Conservation (phyloP, 2,797 vertebrate species). For the Brachyalestes nurse region DNA sequence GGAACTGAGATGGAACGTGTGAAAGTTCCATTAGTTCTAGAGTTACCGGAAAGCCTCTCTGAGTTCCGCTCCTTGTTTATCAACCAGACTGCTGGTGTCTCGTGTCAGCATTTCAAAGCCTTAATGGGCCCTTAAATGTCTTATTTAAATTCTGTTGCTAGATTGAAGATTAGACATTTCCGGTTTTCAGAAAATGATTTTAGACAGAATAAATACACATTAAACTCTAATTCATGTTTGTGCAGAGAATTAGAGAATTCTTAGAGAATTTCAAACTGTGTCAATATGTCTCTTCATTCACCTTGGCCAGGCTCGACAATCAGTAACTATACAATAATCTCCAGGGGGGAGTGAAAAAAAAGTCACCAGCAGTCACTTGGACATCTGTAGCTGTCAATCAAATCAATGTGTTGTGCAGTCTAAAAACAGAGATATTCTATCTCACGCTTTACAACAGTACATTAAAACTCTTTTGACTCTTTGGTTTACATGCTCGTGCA, state of each 20-base stretch:
- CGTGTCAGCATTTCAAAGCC: background rate
- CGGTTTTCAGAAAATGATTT: background rate
- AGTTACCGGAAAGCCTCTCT: conserved; percentile 32
- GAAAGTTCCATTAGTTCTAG: conserved; percentile 18
- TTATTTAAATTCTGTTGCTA: background rate
- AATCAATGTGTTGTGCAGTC: conserved; percentile 35
- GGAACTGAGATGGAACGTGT: conserved; percentile 13
- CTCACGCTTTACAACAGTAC: background rate
- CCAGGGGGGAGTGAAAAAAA: conserved; percentile 4
- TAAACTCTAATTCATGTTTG: background rate
- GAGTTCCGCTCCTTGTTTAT: conserved; percentile 21
- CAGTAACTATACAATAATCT: background rate
- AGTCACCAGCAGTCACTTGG: background rate
- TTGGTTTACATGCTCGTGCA: background rate
- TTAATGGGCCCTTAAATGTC: conserved; percentile 1
- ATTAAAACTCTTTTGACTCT: background rate
- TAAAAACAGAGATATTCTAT: conserved; percentile 31
- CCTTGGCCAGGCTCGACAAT: background rate
- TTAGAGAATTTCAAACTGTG: background rate
- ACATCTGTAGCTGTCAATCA: conserved; percentile 70
- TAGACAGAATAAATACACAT: background rate
- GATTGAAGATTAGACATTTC: background rate
- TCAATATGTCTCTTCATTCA: conserved; percentile 1
- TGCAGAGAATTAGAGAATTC: background rate
- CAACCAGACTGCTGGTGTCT: conserved; percentile 17